Evolutionary conservation across 2,797 vertebrate genomes (phyloP).

Genomic region (Gymnocypris eckloni): DNA sequence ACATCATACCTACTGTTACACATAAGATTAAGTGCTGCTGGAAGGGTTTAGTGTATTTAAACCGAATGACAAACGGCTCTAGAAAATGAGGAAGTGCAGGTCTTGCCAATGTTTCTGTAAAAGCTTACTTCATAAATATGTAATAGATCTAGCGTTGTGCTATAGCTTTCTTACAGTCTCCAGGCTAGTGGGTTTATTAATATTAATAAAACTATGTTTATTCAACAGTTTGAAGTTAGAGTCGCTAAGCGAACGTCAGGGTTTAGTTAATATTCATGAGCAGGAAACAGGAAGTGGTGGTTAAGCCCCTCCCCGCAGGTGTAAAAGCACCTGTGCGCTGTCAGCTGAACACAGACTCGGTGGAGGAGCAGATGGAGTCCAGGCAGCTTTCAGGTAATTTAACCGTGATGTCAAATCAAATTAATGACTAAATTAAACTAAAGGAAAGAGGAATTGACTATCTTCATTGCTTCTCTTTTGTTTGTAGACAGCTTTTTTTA

Average conservation of each 20-base stretch:
- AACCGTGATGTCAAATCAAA: neutral
- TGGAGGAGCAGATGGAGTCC: conserved; percentile 26
- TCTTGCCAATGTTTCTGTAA: neutral
- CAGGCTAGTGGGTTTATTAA: neutral
- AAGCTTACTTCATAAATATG: neutral
- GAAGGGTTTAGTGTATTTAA: neutral
- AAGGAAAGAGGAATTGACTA: neutral
- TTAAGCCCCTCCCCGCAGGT: neutral
- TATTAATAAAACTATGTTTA: neutral
- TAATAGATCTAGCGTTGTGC: neutral
- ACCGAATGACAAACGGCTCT: neutral
- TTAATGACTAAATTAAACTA: neutral
- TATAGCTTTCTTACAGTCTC: neutral
- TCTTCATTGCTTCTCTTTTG: neutral
- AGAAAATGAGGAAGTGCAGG: neutral
- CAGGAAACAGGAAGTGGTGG: neutral
- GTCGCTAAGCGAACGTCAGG: neutral
- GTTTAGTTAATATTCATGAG: conserved; percentile 8
- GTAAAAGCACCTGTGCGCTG: neutral
- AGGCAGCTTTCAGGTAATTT: conserved; percentile 42
- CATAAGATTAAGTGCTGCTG: neutral
- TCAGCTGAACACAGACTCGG: neutral
- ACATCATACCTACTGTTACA: neutral
- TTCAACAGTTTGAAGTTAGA: neutral
- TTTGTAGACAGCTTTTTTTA: neutral